Percentiles rank a stretch among this genome's conserved stretches.
These are phyloP conservation scores for Scarus forsteni DNA, from an alignment of 2,797 vertebrate genomes.

Conservation along the genomic window DNA sequence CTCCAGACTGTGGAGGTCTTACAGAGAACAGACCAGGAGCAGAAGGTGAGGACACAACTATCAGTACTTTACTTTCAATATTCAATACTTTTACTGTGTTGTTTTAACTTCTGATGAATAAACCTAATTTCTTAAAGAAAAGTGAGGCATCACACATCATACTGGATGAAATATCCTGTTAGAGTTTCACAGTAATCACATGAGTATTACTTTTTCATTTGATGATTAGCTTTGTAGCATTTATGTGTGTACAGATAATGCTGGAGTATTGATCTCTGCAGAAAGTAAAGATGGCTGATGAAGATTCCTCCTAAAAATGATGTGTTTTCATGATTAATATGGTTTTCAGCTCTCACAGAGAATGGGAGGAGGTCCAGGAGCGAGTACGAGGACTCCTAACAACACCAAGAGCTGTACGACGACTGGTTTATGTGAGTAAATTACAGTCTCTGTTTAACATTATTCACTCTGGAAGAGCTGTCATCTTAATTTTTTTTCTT, in stretches of 20 bases:
- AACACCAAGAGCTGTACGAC: constrained; percentile 80
- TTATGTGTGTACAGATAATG: background rate
- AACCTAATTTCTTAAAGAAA: too few relatives aligned
- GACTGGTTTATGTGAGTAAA: constrained; percentile 80
- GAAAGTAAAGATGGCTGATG: background rate
- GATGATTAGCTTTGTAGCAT: background rate
- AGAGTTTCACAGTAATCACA: too few relatives aligned
- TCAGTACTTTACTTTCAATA: background rate
- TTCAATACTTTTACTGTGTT: too few relatives aligned
- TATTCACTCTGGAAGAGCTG: too few relatives aligned
- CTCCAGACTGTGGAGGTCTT: constrained; percentile 21
- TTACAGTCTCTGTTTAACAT: background rate
- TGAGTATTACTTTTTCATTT: background rate
- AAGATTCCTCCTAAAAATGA: background rate
- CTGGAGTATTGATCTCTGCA: background rate
- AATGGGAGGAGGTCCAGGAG: constrained; percentile 86
- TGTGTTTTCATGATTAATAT: background rate
- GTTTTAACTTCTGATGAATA: too few relatives aligned
- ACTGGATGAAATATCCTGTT: too few relatives aligned
- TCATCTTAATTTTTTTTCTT: too few relatives aligned
- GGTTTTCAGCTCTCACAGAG: constrained; percentile 68
- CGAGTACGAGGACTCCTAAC: constrained; percentile 83
- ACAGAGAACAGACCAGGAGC: constrained; percentile 42
- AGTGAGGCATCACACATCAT: too few relatives aligned
- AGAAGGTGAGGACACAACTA: background rate